Base-by-base conservation (phyloP, 2,113 vertebrate genomes). In the Laticauda colubrina region DNA sequence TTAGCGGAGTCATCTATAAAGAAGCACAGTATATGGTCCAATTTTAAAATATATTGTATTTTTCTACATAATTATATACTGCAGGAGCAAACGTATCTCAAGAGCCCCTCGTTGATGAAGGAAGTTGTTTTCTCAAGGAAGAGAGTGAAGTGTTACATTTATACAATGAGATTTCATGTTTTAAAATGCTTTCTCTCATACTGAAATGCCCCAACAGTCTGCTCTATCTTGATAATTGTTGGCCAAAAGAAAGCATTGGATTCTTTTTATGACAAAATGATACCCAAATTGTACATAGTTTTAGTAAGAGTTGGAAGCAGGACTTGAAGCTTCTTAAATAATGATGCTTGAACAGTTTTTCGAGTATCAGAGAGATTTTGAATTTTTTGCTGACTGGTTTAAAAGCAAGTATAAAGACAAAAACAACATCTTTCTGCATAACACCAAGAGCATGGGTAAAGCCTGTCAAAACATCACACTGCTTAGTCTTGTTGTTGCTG, bases 1-100 rank as follows among this genome's bases (percentile, higher is more conserved):
- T 98, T 88, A 99, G 97, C 0, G 98, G 99, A 94, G 94, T 97
- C 98, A 99, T 98, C 99, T 99, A 95, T 89, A 94, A 96, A 87
- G 57, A 94, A 96, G 92, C 57, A 94, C 51, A 97, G n/a, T 48
- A 85, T 15, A 89, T 92, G 87, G 87, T 94, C 87, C 90, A 54
- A 96, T 94, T 89, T 96, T 51, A 5, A 92, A 57, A 15, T 12
- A 56, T 92, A 61, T 59, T 8, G 34, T 90, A 24, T 87, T 51
- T 55, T 57, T 94, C 85, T 34, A 48, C 91, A 90, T 56, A 56
- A 56, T 93, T 95, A 93, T 87, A 89, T 75, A n/a, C 1, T 23
- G 91, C 59, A 93, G 87, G 89, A n/a, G 53, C 4, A 9, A 91
- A 0, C 24, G 29, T 24, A 85, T 95, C 24, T 93, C 75, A 20